Percentiles rank a stretch among this genome's conserved stretches.
These are phyloP conservation scores for Plusia festucae DNA, from an alignment of 2,888 invertebrate species.

Conservation along the genomic window DNA sequence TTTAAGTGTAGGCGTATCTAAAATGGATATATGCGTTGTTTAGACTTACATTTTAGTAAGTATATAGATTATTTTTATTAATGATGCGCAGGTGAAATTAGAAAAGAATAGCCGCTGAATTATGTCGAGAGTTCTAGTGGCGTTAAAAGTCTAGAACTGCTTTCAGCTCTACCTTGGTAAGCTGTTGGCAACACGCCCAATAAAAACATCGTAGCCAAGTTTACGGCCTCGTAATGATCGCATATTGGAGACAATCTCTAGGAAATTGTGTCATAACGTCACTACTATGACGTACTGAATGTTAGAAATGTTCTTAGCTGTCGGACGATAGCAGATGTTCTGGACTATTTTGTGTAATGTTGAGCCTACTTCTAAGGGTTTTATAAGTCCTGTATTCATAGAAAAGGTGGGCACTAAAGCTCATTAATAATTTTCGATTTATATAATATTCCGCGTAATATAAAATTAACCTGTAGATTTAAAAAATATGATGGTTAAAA, in stretches of 20 bases:
- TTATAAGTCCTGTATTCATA: not conserved
- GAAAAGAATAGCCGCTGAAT: no score
- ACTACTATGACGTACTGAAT: conserved; percentile 18
- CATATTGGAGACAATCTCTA: conserved; percentile 28
- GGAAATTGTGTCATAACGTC: conserved; percentile 43
- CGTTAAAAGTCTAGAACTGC: not conserved
- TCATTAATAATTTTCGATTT: no score
- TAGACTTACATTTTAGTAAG: no score
- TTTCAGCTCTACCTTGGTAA: conserved; percentile 8
- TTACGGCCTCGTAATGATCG: conserved; percentile 42
- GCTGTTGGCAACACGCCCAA: conserved; percentile 33
- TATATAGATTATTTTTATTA: no score
- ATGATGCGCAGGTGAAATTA: no score
- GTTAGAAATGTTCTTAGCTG: conserved; percentile 11
- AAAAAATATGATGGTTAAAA: no score
- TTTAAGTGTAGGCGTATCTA: not conserved
- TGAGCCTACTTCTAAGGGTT: not conserved
- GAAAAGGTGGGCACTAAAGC: not conserved
- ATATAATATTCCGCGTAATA: no score
- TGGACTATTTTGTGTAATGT: conserved; percentile 24
- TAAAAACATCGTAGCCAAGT: conserved; percentile 28
- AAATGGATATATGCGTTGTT: no score
- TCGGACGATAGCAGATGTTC: not conserved
- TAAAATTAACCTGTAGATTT: no score
- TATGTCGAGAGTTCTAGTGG: not conserved